phyloP scores from a whole-genome alignment of 1,140 invertebrate genomes.

The Helicoverpa zea region DNA sequence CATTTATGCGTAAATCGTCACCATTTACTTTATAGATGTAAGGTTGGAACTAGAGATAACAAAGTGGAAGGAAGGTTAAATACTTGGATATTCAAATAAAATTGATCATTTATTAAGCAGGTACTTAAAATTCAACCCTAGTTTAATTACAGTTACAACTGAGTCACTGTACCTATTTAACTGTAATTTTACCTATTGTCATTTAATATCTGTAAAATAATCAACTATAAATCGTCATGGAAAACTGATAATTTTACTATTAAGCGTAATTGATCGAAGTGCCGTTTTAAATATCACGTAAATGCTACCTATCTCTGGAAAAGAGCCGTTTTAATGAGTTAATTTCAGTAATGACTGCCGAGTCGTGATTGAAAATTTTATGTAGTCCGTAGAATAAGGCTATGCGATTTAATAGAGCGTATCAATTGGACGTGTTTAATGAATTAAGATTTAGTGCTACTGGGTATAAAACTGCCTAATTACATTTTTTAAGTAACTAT shows the following conservation, averaged over 20 bases:
- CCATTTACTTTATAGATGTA: conserved; percentile 16
- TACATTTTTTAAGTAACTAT: too few relatives aligned
- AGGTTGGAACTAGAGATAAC: conserved; percentile 13
- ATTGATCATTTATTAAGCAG: neutral
- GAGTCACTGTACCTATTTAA: too few relatives aligned
- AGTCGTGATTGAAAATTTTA: conserved; percentile 28
- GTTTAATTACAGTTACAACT: too few relatives aligned
- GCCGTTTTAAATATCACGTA: conserved; percentile 27
- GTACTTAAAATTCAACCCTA: too few relatives aligned
- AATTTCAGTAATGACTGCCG: conserved; percentile 36
- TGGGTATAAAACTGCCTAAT: too few relatives aligned
- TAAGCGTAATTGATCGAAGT: neutral
- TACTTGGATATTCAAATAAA: neutral
- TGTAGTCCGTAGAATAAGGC: neutral
- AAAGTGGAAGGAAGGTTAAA: neutral
- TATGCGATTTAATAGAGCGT: neutral
- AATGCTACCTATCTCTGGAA: conserved; percentile 2
- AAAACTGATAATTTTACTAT: neutral
- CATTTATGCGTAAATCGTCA: conserved; percentile 29
- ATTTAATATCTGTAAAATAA: conserved; percentile 9
- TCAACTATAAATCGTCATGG: neutral
- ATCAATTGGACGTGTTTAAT: neutral
- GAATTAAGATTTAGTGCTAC: too few relatives aligned
- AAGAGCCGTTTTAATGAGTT: conserved; percentile 34
- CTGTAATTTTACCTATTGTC: too few relatives aligned